phyloP scores from a whole-genome alignment of 2,888 invertebrate species.

The Drosophila pullipes region DNA sequence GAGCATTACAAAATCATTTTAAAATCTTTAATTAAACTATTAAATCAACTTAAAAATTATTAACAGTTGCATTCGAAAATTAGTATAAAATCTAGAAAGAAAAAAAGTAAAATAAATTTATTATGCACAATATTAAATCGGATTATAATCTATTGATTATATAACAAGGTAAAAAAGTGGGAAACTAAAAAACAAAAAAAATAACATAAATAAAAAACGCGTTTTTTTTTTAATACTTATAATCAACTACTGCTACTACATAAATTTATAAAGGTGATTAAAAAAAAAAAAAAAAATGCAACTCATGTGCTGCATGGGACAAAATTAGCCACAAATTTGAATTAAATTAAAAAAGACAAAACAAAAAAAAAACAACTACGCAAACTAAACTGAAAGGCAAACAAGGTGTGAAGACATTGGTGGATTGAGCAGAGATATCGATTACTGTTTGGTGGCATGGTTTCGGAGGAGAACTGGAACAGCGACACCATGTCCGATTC shows the following conservation, averaged over 20 bases:
- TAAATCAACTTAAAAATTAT: neutral
- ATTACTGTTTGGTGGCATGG: constrained; percentile 71
- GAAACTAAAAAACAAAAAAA: neutral
- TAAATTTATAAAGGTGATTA: neutral
- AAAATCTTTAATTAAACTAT: neutral
- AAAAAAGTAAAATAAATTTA: neutral
- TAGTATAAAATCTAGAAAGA: neutral
- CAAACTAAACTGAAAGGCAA: neutral
- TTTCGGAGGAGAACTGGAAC: constrained; percentile 84
- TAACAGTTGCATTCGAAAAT: neutral
- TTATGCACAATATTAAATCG: neutral
- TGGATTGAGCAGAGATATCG: neutral
- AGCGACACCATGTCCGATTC: constrained; percentile 86
- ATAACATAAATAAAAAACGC: neutral
- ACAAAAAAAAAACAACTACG: neutral
- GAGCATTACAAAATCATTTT: neutral
- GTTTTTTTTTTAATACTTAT: neutral
- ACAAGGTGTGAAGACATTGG: neutral
- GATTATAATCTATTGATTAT: neutral
- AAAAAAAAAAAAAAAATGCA: neutral
- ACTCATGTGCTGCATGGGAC: neutral
- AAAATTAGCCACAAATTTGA: neutral
- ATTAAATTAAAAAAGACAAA: neutral
- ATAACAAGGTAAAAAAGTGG: neutral
- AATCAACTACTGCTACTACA: neutral